Base-by-base conservation (phyloP, 2,113 vertebrate species). In the Tichodroma muraria region DNA sequence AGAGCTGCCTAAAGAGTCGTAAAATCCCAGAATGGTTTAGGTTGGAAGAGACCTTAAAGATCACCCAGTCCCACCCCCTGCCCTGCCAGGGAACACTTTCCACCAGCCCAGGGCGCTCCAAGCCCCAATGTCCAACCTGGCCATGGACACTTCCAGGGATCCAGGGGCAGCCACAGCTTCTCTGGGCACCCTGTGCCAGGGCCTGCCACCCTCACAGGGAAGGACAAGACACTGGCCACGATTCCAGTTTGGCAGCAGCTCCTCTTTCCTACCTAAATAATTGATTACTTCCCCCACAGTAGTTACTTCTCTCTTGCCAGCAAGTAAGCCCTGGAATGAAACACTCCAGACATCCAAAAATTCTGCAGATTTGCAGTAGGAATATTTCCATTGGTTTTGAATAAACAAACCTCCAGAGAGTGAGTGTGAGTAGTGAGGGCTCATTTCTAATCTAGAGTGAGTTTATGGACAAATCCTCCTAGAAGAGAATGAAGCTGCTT, bases 91-190 rank as follows among this genome's bases (percentile, higher is more conserved):
- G 49, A n/a, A 73, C 77, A 47, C 9, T 10, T 75, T 4, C 54
- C 54, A 27, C 47, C 7, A 0, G 5, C 25, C 63, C 70, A 61
- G 47, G 9, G 0, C 31, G 14, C 25, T 61, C 70, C 47, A 6
- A 61, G 11, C 21, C 53, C 54, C 50, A 52, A 8, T 0, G 0
- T 35, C 70, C 78, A 76, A 0, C 54, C 54, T 35, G 30, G 24
- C 61, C 38, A 53, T 17, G 86, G 78, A 0, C 53, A 53, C 24
- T 89, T 0, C 38, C 78, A 81, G 38, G 53, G n/a, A 31, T 71
- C 68, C 68, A 63, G 66, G 66, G 31, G 42, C 76, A 88, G 31
- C 35, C 76, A 4, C 57, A 57, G 57, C 57, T 42, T 0, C 57
- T 88, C 66, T 80, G 76, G 65, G 31, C 17, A 42, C 7, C 53